These are phyloP conservation scores for Contarinia nasturtii DNA, from an alignment of 1,140 invertebrate genomes.

Conservation along the genomic window DNA sequence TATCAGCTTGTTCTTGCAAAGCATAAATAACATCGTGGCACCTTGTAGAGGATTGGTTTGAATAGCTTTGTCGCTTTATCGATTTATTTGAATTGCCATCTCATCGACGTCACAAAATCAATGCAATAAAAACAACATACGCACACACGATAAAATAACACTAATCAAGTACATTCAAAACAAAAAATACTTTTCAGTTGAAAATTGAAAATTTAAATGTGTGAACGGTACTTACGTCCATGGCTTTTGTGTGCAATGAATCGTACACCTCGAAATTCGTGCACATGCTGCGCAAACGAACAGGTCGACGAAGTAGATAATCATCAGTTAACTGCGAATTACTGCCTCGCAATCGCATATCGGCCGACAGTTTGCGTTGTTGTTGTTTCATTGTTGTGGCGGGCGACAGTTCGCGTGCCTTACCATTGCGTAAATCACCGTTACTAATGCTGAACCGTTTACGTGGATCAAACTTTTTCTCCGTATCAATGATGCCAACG, in stretches of 20 bases:
- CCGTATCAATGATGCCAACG: neutral
- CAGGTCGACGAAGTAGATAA: constrained; percentile 28
- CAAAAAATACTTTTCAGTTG: neutral
- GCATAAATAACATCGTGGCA: too few relatives aligned
- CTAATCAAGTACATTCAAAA: neutral
- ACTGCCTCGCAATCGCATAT: constrained; percentile 15
- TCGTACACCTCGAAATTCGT: constrained; percentile 39
- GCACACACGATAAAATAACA: neutral
- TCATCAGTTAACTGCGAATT: constrained; percentile 18
- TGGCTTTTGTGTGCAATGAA: constrained; percentile 31
- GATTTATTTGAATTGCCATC: too few relatives aligned
- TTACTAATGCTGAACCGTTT: neutral
- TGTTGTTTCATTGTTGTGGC: constrained; percentile 16
- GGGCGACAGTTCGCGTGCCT: constrained; percentile 17
- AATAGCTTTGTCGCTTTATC: too few relatives aligned
- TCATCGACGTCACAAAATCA: neutral
- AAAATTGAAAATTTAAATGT: constrained; percentile 1
- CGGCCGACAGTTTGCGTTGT: constrained; percentile 19
- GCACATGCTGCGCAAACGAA: constrained; percentile 35
- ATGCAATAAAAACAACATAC: neutral
- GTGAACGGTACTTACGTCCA: constrained; percentile 24
- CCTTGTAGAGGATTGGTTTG: too few relatives aligned
- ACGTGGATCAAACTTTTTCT: neutral
- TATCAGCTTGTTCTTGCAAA: too few relatives aligned
- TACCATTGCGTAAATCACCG: neutral